Evolutionary conservation across 2,888 invertebrate species (phyloP), one percentile per base, ranked within the genome.

Genomic region (Drosophila paramelanica): DNA sequence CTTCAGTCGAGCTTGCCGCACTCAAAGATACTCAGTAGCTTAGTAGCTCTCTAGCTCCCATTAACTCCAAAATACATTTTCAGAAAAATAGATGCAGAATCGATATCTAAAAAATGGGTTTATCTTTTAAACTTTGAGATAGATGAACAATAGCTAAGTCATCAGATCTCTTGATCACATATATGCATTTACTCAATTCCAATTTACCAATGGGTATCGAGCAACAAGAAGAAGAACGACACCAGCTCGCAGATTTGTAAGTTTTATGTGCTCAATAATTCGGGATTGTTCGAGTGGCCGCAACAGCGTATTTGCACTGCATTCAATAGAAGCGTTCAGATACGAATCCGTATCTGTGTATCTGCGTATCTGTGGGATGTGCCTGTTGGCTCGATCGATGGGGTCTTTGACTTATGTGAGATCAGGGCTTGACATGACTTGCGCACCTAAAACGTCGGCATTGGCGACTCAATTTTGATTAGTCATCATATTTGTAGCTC

Each of bases 401-500:
- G 39, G 77, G 73, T 73, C 73, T 73, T 73, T 72, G 73, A 77
- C 73, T 72, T 53, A 3, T 41, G 23, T 39, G 41, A 53, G 72
- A 49, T 60, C 62, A 39, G 42, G n/a, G 51, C 62, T 58, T 60
- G 69, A 69, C 59, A 59, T 68, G 67, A 67, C 58, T 74, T 65
- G 67, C 46, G 25, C 46, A 27, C 27, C 46, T 27, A 25, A 46
- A 25, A 46, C 45, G 42, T 49, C 62, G 38, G 36, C 53, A 59
- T 52, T 70, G 66, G 60, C 67, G 58, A 65, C 69, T 67, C 65
- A 65, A 73, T 81, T 84, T 53, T 79, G 86, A 79, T 79, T 67
- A 76, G 86, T 82, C 88, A 82, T 85, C 67, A 69, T 70, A 60
- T 75, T 77, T 79, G 75, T 75, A 43, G 52, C 75, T 75, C 75